Evolutionary conservation across 2,113 vertebrate genomes (phyloP), one percentile per base, ranked within the genome.

Genomic region (Oriolus oriolus): DNA sequence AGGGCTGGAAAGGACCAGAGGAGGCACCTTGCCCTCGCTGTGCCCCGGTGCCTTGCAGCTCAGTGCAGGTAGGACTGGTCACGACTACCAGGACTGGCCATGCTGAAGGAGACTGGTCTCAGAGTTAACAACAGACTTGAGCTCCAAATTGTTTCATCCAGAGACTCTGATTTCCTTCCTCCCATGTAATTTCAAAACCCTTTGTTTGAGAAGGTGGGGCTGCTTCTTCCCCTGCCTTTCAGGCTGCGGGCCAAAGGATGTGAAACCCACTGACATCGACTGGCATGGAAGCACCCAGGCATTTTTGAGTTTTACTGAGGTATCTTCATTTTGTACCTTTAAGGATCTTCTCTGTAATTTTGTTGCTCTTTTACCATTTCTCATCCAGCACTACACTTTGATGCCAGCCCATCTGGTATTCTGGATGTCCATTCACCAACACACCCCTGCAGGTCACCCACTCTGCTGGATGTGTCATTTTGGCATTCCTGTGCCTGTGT

Each of bases 391-490:
- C 19, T 17, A 30, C 30, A 17, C 19, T 54, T 53, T 52, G 73
- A 50, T 42, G 42, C 20, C 50, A 81, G 71, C 49, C 60, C 33
- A 66, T 13, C 45, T 49, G 73, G 24, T 37, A 47, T 30, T 73
- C 31, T 3, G 44, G 82, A 31, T 17, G 53, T 1, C 30, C 9
- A 3, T 30, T 27, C 73, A 79, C 27, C 54, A 22, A 8, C 31
- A 18, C 2, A 31, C 18, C 41, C 27, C 33, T 0, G 9, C 50
- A 52, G 52, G 66, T 24, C 68, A 81, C 1, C 5, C 27, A 3
- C 44, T 60, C 19, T 31, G 16, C 4, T 3, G 45, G 89, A 54
- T 0, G 3, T 14, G 60, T 2, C 22, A 35, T 14, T 57, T 16
- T 68, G 88, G 76, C 56, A 37, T 1, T 21, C 1, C 23, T 18